Percentiles rank a stretch among this genome's conserved stretches.
These are phyloP conservation scores for Acomys russatus DNA, from an alignment of 2,797 vertebrate genomes.

Conservation along the genomic window DNA sequence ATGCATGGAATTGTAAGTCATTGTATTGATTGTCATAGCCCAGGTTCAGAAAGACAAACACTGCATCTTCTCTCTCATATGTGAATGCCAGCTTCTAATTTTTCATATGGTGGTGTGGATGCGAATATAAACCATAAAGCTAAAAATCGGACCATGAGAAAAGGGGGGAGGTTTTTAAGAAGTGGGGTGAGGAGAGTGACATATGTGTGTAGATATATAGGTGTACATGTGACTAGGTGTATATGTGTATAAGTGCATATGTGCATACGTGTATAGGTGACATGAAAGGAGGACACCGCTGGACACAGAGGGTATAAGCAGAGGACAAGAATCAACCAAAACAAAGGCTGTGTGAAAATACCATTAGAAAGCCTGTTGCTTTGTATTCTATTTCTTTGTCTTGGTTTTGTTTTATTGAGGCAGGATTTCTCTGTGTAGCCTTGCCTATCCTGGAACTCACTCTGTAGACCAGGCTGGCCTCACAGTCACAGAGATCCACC, in stretches of 20 bases:
- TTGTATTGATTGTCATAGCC: not conserved
- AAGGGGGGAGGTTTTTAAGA: not conserved
- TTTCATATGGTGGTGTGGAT: not conserved
- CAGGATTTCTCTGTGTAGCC: not conserved
- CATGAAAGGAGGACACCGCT: not conserved
- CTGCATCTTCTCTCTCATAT: too few species aligned
- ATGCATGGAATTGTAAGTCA: not conserved
- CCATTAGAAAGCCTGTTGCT: not conserved
- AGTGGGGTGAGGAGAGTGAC: not conserved
- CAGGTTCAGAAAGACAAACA: not conserved
- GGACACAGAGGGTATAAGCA: not conserved
- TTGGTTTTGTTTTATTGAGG: not conserved
- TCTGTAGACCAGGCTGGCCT: not conserved
- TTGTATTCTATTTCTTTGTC: not conserved
- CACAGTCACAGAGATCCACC: not conserved
- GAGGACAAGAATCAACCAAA: not conserved
- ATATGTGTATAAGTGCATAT: not conserved
- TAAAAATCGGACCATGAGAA: not conserved
- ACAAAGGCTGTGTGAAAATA: not conserved
- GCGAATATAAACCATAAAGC: not conserved
- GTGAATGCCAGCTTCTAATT: not conserved
- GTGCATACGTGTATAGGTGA: not conserved
- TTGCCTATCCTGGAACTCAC: not conserved
- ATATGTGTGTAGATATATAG: not conserved
- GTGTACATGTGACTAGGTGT: not conserved